These are phyloP conservation scores for Eristalinus sepulchralis DNA, from an alignment of 2,888 invertebrate species.

Conservation along the genomic window DNA sequence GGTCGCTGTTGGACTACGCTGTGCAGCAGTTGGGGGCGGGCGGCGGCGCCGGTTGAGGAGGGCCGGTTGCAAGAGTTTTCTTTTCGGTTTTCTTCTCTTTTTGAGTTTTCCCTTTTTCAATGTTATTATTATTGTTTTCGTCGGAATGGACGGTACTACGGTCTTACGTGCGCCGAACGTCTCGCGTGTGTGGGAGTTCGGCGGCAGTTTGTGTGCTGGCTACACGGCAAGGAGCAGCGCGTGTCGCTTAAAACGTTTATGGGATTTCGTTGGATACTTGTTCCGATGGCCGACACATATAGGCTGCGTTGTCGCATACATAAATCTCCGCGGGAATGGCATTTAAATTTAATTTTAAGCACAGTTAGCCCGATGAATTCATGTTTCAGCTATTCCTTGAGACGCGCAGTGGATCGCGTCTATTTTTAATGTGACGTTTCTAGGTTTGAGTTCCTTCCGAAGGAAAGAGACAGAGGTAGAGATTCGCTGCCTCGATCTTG, in stretches of 20 bases:
- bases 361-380: slow-evolving; percentile 20
- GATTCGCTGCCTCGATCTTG: not conserved
- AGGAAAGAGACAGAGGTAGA: not conserved
- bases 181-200: slow-evolving; percentile 55
- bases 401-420: slow-evolving; percentile 1
- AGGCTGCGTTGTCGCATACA: slow-evolving; percentile 38
- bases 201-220: slow-evolving; percentile 27
- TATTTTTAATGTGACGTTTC: slow-evolving; percentile 19
- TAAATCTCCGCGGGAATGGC: slow-evolving; percentile 13
- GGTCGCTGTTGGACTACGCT: slow-evolving; percentile 38
- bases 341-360: slow-evolving; percentile 28
- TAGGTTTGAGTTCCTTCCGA: slow-evolving; percentile 22
- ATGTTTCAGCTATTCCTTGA: slow-evolving; percentile 11
- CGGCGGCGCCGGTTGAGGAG: slow-evolving; percentile 31
- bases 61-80: slow-evolving; percentile 53
- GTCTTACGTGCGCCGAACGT: slow-evolving; percentile 12
- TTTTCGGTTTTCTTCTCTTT: slow-evolving; percentile 23
- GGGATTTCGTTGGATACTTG: slow-evolving; percentile 31
- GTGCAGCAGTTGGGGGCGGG: slow-evolving; percentile 6
- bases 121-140: slow-evolving; percentile 70
- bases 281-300: slow-evolving; percentile 16
- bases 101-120: slow-evolving; percentile 59
- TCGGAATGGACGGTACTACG: slow-evolving; percentile 4
- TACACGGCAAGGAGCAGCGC: slow-evolving; percentile 61
- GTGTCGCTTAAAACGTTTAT: slow-evolving; percentile 33